Evolutionary conservation across 2,113 vertebrate species (phyloP).

Genomic region (Ciconia maguari): DNA sequence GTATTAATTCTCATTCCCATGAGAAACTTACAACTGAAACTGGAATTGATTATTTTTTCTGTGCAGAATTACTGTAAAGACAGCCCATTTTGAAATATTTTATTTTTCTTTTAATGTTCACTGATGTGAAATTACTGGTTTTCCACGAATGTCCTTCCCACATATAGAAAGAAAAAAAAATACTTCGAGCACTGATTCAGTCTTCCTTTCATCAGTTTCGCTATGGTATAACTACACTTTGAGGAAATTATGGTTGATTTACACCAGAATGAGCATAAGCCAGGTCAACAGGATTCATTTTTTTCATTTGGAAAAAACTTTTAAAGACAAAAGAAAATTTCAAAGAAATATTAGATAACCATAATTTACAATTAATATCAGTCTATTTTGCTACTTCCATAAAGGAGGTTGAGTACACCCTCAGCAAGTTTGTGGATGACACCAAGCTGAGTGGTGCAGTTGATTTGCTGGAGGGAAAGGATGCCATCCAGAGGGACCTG

Average conservation of each 20-base stretch:
- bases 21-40: slow-evolving; percentile 76
- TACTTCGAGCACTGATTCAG: neutral
- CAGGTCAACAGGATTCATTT: neutral
- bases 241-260: neutral
- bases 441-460: neutral
- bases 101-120: slow-evolving; percentile 4
- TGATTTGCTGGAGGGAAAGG: too few relatives aligned
- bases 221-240: neutral
- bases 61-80: neutral
- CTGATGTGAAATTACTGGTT: neutral
- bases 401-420: neutral
- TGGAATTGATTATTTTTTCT: slow-evolving; percentile 75
- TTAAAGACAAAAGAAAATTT: neutral
- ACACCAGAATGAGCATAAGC: neutral
- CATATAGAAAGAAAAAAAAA: neutral
- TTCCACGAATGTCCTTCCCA: neutral
- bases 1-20: slow-evolving; percentile 77
- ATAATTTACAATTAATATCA: neutral
- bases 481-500: too few relatives aligned
- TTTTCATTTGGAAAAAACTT: neutral
- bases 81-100: neutral
- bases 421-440: neutral
- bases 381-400: neutral
- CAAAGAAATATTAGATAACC: neutral
- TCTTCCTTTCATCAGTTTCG: neutral